phyloP scores from a whole-genome alignment of 2,113 vertebrate species.

The Catharus bicknelli region DNA sequence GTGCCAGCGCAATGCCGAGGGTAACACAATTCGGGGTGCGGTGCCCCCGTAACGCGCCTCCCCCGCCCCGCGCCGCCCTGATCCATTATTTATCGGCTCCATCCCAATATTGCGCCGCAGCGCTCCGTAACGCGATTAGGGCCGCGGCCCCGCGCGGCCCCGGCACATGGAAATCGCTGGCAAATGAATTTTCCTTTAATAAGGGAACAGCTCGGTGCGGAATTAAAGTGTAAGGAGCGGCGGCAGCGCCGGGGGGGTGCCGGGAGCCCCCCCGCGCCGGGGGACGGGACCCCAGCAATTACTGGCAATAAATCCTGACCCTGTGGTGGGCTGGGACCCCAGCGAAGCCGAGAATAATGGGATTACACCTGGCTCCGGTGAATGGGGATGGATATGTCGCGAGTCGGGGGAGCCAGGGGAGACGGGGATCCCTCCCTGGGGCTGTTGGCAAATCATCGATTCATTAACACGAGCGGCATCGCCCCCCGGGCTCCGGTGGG shows the following conservation, averaged over 20 bases:
- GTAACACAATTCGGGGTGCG: not conserved
- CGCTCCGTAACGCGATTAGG: constrained; percentile 48
- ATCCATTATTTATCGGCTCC: constrained; percentile 55
- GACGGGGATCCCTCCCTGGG: not conserved
- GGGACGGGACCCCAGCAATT: constrained; percentile 46
- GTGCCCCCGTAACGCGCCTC: not conserved
- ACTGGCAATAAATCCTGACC: constrained; percentile 53
- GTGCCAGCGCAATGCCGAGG: rapidly evolving
- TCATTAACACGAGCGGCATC: constrained; percentile 16
- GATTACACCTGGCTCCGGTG: constrained; percentile 23
- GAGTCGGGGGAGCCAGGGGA: not conserved
- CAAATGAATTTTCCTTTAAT: constrained; percentile 71
- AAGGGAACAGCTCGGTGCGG: constrained; percentile 33
- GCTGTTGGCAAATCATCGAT: constrained; percentile 40
- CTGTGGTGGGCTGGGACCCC: not conserved
- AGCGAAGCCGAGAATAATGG: not conserved
- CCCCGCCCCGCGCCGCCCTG: not conserved
- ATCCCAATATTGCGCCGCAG: constrained; percentile 19
- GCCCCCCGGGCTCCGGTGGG: not conserved
- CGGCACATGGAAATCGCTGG: constrained; percentile 62
- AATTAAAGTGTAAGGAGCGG: constrained; percentile 34
- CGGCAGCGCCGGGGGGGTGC: not conserved
- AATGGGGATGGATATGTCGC: not conserved
- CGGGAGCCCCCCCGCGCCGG: not conserved
- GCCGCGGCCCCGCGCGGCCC: not conserved